Conservation (phyloP, 1,140 invertebrate species). For the Bradysia coprophila region DNA sequence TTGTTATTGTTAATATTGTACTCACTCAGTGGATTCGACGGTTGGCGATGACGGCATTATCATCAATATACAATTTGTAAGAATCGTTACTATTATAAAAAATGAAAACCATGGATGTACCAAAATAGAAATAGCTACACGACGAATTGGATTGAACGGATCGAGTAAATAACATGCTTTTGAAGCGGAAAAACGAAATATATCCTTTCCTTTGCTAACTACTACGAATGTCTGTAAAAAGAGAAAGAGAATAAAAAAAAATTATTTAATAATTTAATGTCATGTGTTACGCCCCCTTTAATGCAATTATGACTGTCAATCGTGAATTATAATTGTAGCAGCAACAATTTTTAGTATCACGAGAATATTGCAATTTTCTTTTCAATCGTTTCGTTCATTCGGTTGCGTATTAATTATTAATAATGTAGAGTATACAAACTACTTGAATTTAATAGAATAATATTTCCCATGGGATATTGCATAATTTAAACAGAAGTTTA, state of each 20-base stretch:
- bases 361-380: no score
- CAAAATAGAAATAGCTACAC: conserved; percentile 92
- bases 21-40: conserved; percentile 94
- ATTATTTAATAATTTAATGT: not conserved
- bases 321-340: no score
- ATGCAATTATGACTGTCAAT: no score
- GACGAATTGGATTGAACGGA: conserved; percentile 93
- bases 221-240: conserved; percentile 90
- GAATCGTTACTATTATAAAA: conserved; percentile 94
- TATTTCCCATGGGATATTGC: no score
- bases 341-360: no score
- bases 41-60: conserved; percentile 84
- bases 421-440: no score
- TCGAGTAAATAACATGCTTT: conserved; percentile 88
- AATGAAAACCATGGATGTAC: conserved; percentile 95
- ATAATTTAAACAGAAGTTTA: no score
- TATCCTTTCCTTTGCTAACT: conserved; percentile 94
- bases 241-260: conserved; percentile 13
- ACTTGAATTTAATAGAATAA: no score
- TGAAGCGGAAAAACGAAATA: conserved; percentile 95
- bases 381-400: no score
- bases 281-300: no score
- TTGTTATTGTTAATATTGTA: no score
- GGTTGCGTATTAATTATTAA: no score
- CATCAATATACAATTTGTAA: conserved; percentile 96